Base-by-base conservation (phyloP, 2,797 vertebrate genomes). In the Diglossa cyanea region DNA sequence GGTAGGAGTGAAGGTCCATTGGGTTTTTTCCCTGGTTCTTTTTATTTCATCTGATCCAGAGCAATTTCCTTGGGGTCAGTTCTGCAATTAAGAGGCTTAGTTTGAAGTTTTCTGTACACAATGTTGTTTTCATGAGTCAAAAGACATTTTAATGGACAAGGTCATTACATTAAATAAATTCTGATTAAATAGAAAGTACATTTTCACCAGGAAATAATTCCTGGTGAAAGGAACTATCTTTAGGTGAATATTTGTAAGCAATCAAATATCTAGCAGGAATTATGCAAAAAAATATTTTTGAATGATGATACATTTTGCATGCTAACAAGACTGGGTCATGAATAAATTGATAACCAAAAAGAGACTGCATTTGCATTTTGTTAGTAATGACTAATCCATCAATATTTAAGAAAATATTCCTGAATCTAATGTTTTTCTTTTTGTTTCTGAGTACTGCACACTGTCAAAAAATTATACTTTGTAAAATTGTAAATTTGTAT, bases 301-400 rank as follows among this genome's bases (percentile, higher is more conserved):
- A 62, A 47, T 62, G 1, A n/a, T 66, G 18, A 75, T n/a, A 18
- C 2, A 45, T 70, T 93, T 89, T 66, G 7, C n/a, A 54, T 47
- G 51, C 37, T 68, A 79, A 39, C 8, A 82, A 48, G 24, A 55
- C 24, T 47, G 3, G 4, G 14, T 76, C 31, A 75, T 87, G 30
- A 74, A 84, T 71, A 72, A 92, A 78, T 24, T 65, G 33, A 40
- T 75, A 68, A 72, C 60, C 17, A 72, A 68, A 79, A 75, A 50
- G 7, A 61, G 1, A 2, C 1, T 62, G 3, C 4, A 60, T 76
- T 80, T 80, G 10, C 44, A 45, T 67, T 39, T 5, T 57, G 16
- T 75, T 44, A 37, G 17, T 31, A 86, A 58, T 16, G 13, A 79
- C 18, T 73, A 79, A 85, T 8, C 9, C 19, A 77, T 58, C 14